Evolutionary conservation across 2,113 vertebrate species (phyloP), one percentile per base, ranked within the genome.

Genomic region (Macquaria australasica): DNA sequence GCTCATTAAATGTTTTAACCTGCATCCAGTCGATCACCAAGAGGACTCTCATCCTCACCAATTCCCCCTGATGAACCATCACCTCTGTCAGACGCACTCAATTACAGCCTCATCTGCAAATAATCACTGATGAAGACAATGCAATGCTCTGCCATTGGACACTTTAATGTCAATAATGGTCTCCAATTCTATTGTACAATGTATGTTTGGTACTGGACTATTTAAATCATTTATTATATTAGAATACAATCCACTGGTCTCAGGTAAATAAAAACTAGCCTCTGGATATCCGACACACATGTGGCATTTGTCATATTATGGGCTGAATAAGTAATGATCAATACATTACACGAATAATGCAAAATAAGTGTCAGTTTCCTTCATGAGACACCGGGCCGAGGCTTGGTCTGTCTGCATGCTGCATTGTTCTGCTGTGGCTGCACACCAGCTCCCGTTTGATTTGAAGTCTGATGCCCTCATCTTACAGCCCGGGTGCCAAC

Each of bases 301-400:
- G 67, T 16, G 45, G 9, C 18, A 37, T 55, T 15, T 39, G 69
- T 9, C 11, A 45, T 16, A 3, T 68, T 28, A 31, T 10, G 66
- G 14, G 18, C 7, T 48, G 31, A 28, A 28, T 10, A 64, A 21
- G 0, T 41, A 43, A 12, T 23, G 2, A 39, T 70, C 1, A 53
- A 4, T 2, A 12, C 39, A 75, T 21, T 11, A 55, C 34, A 56
- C 21, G 39, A 66, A 6, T 1, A n/a, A 25, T 3, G 12, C 18
- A 15, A 8, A 34, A 53, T 23, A 11, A 11, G 3, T 16, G 6
- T 6, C 0, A 3, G 15, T 31, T 73, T 12, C 45, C 7, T 41
- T 89, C 80, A 82, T 25, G 1, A 83, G 82, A 70, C 86, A 58
- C 72, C 41, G 64, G 41, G 21, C 6, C 0, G 12, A 70, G 2